A percentile compares a stretch with the other conserved stretches of the same genome.
Evolutionary conservation across 1,140 invertebrate species (phyloP).

Genomic region (Doryteuthis pealeii): DNA sequence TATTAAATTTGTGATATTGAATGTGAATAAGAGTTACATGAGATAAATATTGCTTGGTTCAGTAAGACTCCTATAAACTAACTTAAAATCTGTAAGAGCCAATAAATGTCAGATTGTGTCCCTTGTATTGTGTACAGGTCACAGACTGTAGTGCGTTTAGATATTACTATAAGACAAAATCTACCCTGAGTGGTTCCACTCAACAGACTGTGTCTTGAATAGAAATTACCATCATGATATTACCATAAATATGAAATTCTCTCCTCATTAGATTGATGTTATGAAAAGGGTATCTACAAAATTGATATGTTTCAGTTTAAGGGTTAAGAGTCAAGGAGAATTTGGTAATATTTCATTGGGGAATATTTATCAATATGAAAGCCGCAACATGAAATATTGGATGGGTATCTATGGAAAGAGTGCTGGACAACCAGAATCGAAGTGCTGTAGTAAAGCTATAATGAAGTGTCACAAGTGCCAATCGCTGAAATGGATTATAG

Average conservation of each 20-base stretch:
- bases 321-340: neutral
- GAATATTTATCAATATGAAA: conserved; percentile 10
- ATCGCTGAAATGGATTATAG: conserved; percentile 13
- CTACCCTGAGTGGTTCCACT: neutral
- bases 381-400: neutral
- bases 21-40: too few species aligned
- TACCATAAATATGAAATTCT: conserved; percentile 6
- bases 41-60: neutral
- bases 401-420: neutral
- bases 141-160: neutral
- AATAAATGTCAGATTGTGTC: neutral
- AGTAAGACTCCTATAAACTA: neutral
- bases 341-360: conserved; percentile 10
- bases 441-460: conserved; percentile 6
- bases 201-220: neutral
- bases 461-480: conserved; percentile 10
- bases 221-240: neutral
- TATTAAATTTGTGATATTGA: too few species aligned
- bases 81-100: neutral
- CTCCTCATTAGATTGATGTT: neutral
- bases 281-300: neutral
- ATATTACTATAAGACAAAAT: neutral
- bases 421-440: neutral
- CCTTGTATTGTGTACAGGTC: neutral
- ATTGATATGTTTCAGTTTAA: conserved; percentile 1